A percentile compares a stretch with the other conserved stretches of the same genome.
Evolutionary conservation across 2,113 vertebrate genomes (phyloP).

Genomic region (Spheniscus mendiculus): DNA sequence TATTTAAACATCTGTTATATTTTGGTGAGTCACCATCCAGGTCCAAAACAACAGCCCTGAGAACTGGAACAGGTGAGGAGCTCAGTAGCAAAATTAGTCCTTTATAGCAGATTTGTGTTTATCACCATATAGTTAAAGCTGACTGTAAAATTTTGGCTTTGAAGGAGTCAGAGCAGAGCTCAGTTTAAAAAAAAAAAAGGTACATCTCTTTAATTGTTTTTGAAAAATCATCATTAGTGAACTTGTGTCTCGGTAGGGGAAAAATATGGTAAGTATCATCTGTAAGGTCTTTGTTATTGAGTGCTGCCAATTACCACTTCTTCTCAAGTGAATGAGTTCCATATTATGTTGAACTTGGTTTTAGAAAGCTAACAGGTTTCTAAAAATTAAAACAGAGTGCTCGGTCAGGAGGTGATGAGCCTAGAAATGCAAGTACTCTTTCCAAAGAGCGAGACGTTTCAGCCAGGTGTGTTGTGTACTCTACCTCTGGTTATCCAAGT

Average conservation of each 20-base stretch:
- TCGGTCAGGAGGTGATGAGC: background rate
- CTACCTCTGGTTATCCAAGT: background rate
- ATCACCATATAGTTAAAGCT: background rate
- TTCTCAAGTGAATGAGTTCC: background rate
- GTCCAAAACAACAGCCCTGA: background rate
- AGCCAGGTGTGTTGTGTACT: background rate
- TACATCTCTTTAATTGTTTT: background rate
- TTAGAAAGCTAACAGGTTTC: background rate
- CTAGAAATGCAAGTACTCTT: background rate
- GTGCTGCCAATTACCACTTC: background rate
- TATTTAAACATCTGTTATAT: background rate
- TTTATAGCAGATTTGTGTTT: background rate
- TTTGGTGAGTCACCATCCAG: background rate
- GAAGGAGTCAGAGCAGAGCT: background rate
- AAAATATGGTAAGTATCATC: background rate
- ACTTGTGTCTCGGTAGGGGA: background rate
- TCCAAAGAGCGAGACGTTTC: background rate
- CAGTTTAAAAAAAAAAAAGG: background rate
- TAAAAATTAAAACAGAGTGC: background rate
- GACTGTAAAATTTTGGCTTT: background rate
- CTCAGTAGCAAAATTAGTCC: background rate
- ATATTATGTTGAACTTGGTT: background rate
- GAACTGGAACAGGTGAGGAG: background rate
- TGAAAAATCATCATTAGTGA: background rate
- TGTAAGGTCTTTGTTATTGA: background rate